Percentiles rank a stretch among this genome's conserved stretches.
These are phyloP conservation scores for Sebastes matsubarae DNA, from an alignment of 2,797 vertebrate genomes.

Conservation along the genomic window DNA sequence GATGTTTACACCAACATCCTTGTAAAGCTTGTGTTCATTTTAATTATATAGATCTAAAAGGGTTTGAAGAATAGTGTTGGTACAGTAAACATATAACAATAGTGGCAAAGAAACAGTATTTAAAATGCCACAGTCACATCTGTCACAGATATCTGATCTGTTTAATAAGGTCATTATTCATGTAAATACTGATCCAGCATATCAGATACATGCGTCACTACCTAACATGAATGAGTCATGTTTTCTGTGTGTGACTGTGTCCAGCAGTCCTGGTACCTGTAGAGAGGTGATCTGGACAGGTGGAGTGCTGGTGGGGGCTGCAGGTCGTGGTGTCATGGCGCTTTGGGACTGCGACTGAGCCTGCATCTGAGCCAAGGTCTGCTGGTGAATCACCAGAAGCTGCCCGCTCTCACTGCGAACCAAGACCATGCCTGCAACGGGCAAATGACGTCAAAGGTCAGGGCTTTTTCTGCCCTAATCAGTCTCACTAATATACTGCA, in stretches of 20 bases:
- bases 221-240: background rate
- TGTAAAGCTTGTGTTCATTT: background rate
- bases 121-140: background rate
- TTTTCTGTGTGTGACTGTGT: background rate
- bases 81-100: background rate
- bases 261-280: slow-evolving; percentile 79
- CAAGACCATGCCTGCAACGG: slow-evolving; percentile 91
- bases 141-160: background rate
- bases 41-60: background rate
- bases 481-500: background rate
- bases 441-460: slow-evolving; percentile 17
- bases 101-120: background rate
- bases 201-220: background rate
- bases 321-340: slow-evolving; percentile 90
- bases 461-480: background rate
- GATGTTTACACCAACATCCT: background rate
- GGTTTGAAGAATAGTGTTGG: background rate
- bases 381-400: slow-evolving; percentile 95
- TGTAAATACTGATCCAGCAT: background rate
- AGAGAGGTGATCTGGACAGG: slow-evolving; percentile 91
- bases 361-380: slow-evolving; percentile 94
- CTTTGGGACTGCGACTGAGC: slow-evolving; percentile 93
- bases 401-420: slow-evolving; percentile 96
- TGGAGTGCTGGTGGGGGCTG: slow-evolving; percentile 89
- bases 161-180: background rate